A percentile compares a stretch with the other conserved stretches of the same genome.
Conservation (phyloP, 2,888 invertebrate genomes). For the Nephrocerus scutellatus region DNA sequence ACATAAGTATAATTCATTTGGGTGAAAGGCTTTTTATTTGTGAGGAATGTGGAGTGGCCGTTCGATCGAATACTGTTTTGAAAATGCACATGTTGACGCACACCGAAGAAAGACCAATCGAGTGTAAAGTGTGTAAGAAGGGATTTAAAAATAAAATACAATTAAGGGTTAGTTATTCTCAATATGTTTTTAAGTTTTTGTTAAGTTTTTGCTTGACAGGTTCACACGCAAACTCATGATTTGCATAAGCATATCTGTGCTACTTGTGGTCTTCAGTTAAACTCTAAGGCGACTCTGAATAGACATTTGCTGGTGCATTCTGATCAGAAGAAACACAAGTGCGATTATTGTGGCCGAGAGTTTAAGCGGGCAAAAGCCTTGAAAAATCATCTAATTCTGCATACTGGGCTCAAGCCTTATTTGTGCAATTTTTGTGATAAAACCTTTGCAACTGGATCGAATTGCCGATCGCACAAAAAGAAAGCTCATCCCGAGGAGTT, state of each 20-base stretch:
- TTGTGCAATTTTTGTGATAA: slow-evolving; percentile 47
- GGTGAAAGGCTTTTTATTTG: slow-evolving; percentile 49
- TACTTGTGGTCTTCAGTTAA: slow-evolving; percentile 39
- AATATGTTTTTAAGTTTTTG: neutral
- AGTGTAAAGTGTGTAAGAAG: slow-evolving; percentile 47
- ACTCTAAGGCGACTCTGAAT: slow-evolving; percentile 37
- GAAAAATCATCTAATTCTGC: slow-evolving; percentile 45
- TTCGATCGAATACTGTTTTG: slow-evolving; percentile 48
- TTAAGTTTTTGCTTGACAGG: too few species aligned
- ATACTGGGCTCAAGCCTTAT: slow-evolving; percentile 45
- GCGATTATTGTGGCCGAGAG: slow-evolving; percentile 41
- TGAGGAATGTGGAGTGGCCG: slow-evolving; percentile 49
- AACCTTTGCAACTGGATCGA: slow-evolving; percentile 47
- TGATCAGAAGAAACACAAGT: slow-evolving; percentile 42
- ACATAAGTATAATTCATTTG: slow-evolving; percentile 38
- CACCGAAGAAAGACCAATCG: slow-evolving; percentile 48
- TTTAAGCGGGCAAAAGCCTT: slow-evolving; percentile 46
- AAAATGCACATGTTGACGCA: slow-evolving; percentile 50
- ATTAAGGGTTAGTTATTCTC: slow-evolving; percentile 23
- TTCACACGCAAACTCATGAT: slow-evolving; percentile 41
- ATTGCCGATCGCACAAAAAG: slow-evolving; percentile 47
- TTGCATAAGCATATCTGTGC: slow-evolving; percentile 41
- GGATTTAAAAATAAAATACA: slow-evolving; percentile 43
- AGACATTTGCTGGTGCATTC: slow-evolving; percentile 42
- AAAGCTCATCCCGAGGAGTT: slow-evolving; percentile 45